Base-by-base conservation (phyloP, 2,888 invertebrate species). In the Parochlus steinenii region DNA sequence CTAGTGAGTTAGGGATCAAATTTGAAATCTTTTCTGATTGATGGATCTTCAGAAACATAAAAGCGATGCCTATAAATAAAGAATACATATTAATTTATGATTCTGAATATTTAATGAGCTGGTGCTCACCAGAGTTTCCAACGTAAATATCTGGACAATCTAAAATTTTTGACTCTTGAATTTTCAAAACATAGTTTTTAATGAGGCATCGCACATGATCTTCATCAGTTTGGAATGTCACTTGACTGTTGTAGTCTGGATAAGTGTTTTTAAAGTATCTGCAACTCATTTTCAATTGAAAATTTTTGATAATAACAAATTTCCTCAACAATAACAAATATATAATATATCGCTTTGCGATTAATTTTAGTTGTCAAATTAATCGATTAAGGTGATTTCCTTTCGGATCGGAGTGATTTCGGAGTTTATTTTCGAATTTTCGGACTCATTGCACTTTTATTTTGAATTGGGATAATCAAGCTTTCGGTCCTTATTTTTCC, bases 1-100 rank as follows among this genome's bases (percentile, higher is more conserved):
- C 22, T 2, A 31, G 7, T 8, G 31, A n/a, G n/a, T n/a, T n/a
- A n/a, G n/a, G n/a, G n/a, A n/a, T n/a, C n/a, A n/a, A n/a, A n/a
- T n/a, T n/a, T n/a, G n/a, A n/a, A n/a, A 10, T 22, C 10, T 23
- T 8, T 2, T 67, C 54, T 30, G 69, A 65, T 48, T 68, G 67
- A 11, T 71, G 64, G 33, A 85, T 50, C 47, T 73, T 69, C 52
- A 76, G 74, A 47, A 74, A 76, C 76, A 80, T 80, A 50, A 69
- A 86, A 0, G 78, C 69, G 31, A 80, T 65, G 7, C 86, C n/a
- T n/a, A n/a, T n/a, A n/a, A n/a, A n/a, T n/a, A n/a, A n/a, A n/a
- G n/a, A n/a, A n/a, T n/a, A n/a, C n/a, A n/a, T n/a, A n/a, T n/a
- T n/a, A n/a, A n/a, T n/a, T n/a, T n/a, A n/a, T n/a, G n/a, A n/a